Evolutionary conservation across 2,797 vertebrate genomes (phyloP), one percentile per base, ranked within the genome.

Genomic region (Pangasius larnaudii): DNA sequence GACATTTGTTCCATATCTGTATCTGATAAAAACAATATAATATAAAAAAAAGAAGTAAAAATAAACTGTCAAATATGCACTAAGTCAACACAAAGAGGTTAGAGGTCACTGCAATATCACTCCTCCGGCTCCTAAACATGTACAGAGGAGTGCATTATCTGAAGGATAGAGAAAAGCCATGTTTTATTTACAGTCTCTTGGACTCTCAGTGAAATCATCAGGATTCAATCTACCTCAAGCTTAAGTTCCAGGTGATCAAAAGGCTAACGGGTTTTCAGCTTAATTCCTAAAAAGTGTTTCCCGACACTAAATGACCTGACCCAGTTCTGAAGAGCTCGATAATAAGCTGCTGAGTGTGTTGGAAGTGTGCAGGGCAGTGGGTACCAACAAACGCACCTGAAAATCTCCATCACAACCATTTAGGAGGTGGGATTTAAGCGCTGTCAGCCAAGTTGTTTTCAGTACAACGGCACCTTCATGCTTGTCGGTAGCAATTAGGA

Each of bases 401-500:
- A 72, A 72, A 81, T 61, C 79, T 81, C 36, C 18, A 56, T n/a
- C 56, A 24, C 72, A 78, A 16, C n/a, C 58, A 33, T 61, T 86
- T 61, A 63, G 59, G 19, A 86, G 56, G 56, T 49, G 56, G 36
- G 58, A 86, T 49, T 75, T 75, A 39, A 75, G 27, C 27, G 84
- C 72, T 78, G 85, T 86, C 72, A 85, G 71, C 39, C 7, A 59
- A 59, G 24, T 42, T 42, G 51, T 59, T 59, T 85, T 74, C 84
- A 78, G 58, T 86, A 46, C 72, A 53, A 49, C 51, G 46, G 74
- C 58, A 63, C 72, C 74, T 75, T 61, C 36, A 46, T 75, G 71
- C 85, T 59, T 63, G 84, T 85, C 84, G 75, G 53, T 46, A 85
- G 53, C 58, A 61, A 69, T 67, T 51, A 69, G 61, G 81, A 49